A percentile compares a stretch with the other conserved stretches of the same genome.
Evolutionary conservation across 2,113 vertebrate genomes (phyloP).

Genomic region (Gadus chalcogrammus): DNA sequence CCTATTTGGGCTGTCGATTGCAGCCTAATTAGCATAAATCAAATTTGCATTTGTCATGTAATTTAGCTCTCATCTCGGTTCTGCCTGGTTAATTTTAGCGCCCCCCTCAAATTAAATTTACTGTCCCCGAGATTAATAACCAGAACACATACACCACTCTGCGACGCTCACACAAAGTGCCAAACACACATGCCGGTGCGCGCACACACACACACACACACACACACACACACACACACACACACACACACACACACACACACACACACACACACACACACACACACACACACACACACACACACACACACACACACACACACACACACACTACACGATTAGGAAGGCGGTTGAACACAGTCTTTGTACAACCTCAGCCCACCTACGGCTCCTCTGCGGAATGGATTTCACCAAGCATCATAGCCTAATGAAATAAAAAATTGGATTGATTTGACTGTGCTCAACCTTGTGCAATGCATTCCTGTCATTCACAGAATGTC

Average conservation of each 20-base stretch:
- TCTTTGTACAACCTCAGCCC: too few species aligned
- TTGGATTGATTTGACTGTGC: too few species aligned
- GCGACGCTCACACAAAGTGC: neutral
- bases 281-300: slow-evolving; percentile 3
- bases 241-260: neutral
- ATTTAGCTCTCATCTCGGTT: slow-evolving; percentile 56
- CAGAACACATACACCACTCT: slow-evolving; percentile 6
- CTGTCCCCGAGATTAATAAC: slow-evolving; percentile 56
- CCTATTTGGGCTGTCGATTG: slow-evolving; percentile 44
- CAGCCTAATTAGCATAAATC: slow-evolving; percentile 66
- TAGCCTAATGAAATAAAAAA: too few species aligned
- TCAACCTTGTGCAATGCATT: too few species aligned
- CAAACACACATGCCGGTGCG: neutral
- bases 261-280: neutral
- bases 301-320: neutral
- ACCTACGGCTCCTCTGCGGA: too few species aligned
- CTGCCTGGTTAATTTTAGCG: slow-evolving; percentile 56
- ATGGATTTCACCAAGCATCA: too few species aligned
- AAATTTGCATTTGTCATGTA: slow-evolving; percentile 64
- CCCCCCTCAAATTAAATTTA: slow-evolving; percentile 54
- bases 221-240: neutral
- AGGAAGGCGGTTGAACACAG: too few species aligned
- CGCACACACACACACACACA: neutral
- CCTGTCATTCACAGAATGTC: too few species aligned
- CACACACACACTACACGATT: neutral